These are phyloP conservation scores for Acleris sparsana DNA, from an alignment of 2,888 invertebrate species.

Conservation along the genomic window DNA sequence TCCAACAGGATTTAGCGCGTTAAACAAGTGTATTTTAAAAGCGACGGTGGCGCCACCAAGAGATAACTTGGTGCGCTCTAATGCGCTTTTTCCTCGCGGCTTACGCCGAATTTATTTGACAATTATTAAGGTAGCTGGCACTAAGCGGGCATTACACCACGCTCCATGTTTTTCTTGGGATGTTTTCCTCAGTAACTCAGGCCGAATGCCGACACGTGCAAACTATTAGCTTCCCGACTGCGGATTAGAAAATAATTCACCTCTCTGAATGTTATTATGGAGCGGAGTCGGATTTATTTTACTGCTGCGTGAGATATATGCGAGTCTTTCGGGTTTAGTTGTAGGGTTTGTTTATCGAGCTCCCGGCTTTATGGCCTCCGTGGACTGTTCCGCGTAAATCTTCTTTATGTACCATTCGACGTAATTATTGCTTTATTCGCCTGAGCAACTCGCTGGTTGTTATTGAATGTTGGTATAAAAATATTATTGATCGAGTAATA, in stretches of 20 bases:
- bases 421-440: slow-evolving; percentile 80
- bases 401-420: slow-evolving; percentile 67
- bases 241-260: slow-evolving; percentile 83
- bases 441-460: slow-evolving; percentile 70
- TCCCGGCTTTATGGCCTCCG: slow-evolving; percentile 69
- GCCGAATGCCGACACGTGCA: slow-evolving; percentile 76
- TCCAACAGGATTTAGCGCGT: too few species aligned
- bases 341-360: slow-evolving; percentile 76
- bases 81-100: slow-evolving; percentile 67
- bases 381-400: slow-evolving; percentile 67
- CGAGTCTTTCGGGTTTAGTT: slow-evolving; percentile 75
- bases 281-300: slow-evolving; percentile 79
- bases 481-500: slow-evolving; percentile 78
- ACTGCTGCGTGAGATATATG: slow-evolving; percentile 75
- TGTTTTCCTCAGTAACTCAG: slow-evolving; percentile 77
- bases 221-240: slow-evolving; percentile 80
- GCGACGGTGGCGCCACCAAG: slow-evolving; percentile 15
- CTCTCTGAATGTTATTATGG: slow-evolving; percentile 81
- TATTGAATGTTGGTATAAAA: slow-evolving; percentile 80
- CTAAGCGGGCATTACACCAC: slow-evolving; percentile 72
- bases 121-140: slow-evolving; percentile 82
- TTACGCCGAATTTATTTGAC: slow-evolving; percentile 79
- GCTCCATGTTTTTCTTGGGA: slow-evolving; percentile 79
- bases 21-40: neutral
- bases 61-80: slow-evolving; percentile 48